Base-by-base conservation (phyloP, 35 echinoderm and acorn worm genomes). In the Ophiothrix spiculata region DNA sequence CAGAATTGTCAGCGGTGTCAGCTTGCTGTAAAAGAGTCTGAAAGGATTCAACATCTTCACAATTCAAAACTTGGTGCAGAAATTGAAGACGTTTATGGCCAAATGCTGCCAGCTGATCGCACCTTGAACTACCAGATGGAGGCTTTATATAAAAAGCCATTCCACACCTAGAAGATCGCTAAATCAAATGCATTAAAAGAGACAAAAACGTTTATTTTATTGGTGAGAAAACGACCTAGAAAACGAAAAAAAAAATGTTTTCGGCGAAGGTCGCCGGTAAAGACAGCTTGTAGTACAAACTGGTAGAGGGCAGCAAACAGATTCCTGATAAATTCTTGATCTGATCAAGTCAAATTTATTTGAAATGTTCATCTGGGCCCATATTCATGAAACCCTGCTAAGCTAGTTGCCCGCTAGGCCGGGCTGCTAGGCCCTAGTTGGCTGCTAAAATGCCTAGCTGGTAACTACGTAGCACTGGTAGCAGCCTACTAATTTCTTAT, bases 121-220 rank as follows among this genome's bases (percentile, higher is more conserved):
- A 39, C 11, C 60, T 39, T 37, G 31, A 39, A 28, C 35, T 40
- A 0, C 87, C 87, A n/a, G 39, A 46, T 32, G 87, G 87, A 33
- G 87, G 87, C 32, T 89, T 89, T 64, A 89, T 89, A 56, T 89
- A 89, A 63, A 83, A 89, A 25, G 87, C 87, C 87, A 89, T 89
- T 85, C 74, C 8, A 28, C 6, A 49, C 6, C 19, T 6, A 10
- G 19, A 49, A 6, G 42, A 49, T 6, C 6, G 6, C 6, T 49
- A 49, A 49, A 49, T 49, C 6, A 10, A 49, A 19, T 10, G 19
- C 19, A 49, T 49, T 49, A 49, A 49, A 10, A 10, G 42, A 49
- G 6, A 49, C 6, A 19, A 49, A 49, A 49, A 19, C 19, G 19
- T 10, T 6, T 49, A 49, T 10, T 10, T 10, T 49, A 10, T 10